Evolutionary conservation across 2,888 invertebrate species (phyloP), one percentile per base, ranked within the genome.

Genomic region (Sacculina carcini): DNA sequence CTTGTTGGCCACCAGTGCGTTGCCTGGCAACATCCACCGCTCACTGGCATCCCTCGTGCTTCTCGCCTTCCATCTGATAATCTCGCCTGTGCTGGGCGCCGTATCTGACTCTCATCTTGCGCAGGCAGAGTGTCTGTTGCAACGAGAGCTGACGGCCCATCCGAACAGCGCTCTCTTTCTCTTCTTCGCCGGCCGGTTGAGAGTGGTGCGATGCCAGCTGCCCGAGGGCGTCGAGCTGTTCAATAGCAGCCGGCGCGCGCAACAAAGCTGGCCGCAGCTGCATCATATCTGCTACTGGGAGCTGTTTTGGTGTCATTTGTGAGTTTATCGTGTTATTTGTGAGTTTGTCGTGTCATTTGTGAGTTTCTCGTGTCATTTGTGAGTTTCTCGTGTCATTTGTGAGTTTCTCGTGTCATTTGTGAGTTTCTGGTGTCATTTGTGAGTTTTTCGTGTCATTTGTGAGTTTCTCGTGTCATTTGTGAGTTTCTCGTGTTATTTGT

Each of bases 271-370:
- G 85, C 75, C 77, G 1, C 89, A 90, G 65, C 86, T 92, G 64
- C 85, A 86, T 62, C 86, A 90, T 62, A 67, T 90, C 4, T 87
- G 89, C 64, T 87, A 76, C 63, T 94, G 92, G 92, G 92, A 92
- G 63, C 70, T 90, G 32, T 75, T 87, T 71, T 90, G 87, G 87
- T 76, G 82, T 2, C 76, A 82, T 62, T 77, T 80, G 66, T 63
- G 26, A 26, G 49, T 53, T 48, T 36, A 12, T 48, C 42, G 14
- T 26, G 21, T 24, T 50, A n/a, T 12, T 23, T 50, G 36, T 31
- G n/a, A 48, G 19, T 46, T 19, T n/a, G 34, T 2, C 21, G 50
- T 12, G 19, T 31, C 16, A 50, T 2, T 23, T 44, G 21, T 6
- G 16, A n/a, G 7, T 3, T 19, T 19, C 19, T 38, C 6, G 38